Evolutionary conservation across 2,113 vertebrate species (phyloP), one percentile per base, ranked within the genome.

Genomic region (Lathamus discolor): DNA sequence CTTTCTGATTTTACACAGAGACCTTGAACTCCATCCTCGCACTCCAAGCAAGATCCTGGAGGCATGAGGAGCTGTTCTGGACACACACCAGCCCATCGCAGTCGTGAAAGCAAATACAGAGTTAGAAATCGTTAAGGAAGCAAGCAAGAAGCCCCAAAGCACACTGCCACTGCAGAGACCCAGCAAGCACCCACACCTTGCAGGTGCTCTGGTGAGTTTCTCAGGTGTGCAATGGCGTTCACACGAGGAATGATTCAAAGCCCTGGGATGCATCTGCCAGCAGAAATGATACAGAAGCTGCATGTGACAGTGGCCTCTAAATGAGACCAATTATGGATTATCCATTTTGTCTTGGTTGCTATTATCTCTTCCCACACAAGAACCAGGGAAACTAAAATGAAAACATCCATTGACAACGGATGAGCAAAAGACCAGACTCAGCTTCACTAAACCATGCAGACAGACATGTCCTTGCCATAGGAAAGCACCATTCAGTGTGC

Each of bases 401-500:
- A 63, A 54, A 39, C 37, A 39, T 15, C 57, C 33, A n/a, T 3
- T 23, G 41, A 54, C 28, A 17, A 17, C 0, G 2, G 39, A 39
- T 39, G 48, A 72, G 41, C 28, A 62, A 39, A 63, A 39, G 75
- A 72, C n/a, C 8, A 46, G 72, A 12, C 10, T 13, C 18, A 29
- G 49, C 68, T 35, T 28, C 29, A 63, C 39, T 8, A 11, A 29
- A 3, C 29, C 11, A 29, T 3, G 28, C 69, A 64, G 46, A 46
- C 24, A n/a, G 28, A 15, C 57, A 10, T 0, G 54, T 29, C 85
- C 66, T 33, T 41, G 48, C 39, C 48, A 28, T 18, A 16, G 67
- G n/a, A 52, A 33, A 51, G 39, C 23, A 39, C 54, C 1, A 1
- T 10, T 28, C 33, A 10, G 16, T 1, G 3, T 2, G 7, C 3